Evolutionary conservation across 2,113 vertebrate species (phyloP), one percentile per base, ranked within the genome.

Genomic region (Orientallactaga bullata): DNA sequence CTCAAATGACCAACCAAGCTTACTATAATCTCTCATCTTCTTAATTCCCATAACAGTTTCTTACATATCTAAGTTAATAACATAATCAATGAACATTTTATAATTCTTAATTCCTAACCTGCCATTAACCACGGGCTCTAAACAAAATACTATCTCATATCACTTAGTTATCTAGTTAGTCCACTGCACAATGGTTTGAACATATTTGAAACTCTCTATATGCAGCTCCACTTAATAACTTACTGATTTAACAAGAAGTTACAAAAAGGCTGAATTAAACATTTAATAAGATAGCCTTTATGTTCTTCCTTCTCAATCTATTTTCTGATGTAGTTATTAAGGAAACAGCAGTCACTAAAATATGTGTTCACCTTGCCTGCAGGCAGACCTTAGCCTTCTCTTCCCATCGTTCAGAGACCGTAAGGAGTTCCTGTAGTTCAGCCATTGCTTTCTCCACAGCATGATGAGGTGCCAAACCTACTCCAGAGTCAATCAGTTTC

Each of bases 371-470:
- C 99, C 99, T 99, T 95, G 99, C 99, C 97, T 99, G 99, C 35
- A 99, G 98, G 96, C 99, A 99, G 93, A 98, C 98, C 9, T 99
- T 99, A 51, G 99, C 99, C 96, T 99, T 99, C 95, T 99, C 99
- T 95, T 99, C 99, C 99, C 99, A 99, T 94, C 99, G 98, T 97
- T 99, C 99, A 0, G 99, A 99, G 69, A 99, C 99, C 0, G 99
- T 99, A 30, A 99, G 99, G 84, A 99, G 98, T 96, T 99, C 99
- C 95, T 99, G 99, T 47, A 99, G 98, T 92, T 99, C 99, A 3
- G 99, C 99, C 99, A 99, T 99, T 80, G 99, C 99, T 95, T 99
- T 99, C 97, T 99, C 99, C 86, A 99, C 99, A 4, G 99, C 99
- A 0, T 99, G 99, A 90, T 99, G 99, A 0, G 99, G 99, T 24